Evolutionary conservation across 2,113 vertebrate species (phyloP).

Genomic region (Passer domesticus): DNA sequence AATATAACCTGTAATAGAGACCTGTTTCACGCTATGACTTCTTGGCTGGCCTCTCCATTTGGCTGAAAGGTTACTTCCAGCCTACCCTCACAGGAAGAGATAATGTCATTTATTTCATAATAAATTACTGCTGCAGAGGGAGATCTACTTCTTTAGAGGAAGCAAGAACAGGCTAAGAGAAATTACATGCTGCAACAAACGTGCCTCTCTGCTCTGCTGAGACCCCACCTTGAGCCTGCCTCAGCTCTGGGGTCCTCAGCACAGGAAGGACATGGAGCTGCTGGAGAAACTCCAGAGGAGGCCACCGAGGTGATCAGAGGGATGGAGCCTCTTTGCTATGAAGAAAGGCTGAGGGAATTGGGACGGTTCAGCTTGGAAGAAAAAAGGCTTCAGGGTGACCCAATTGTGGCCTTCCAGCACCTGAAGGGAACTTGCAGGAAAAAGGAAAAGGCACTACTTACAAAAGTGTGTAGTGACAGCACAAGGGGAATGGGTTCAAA

Average conservation of each 20-base stretch:
- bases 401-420: fast-evolving
- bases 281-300: neutral
- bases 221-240: neutral
- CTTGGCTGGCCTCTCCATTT: no score
- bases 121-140: neutral
- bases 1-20: neutral
- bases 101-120: neutral
- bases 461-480: neutral
- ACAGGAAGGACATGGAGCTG: neutral
- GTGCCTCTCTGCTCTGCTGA: neutral
- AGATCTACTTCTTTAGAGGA: neutral
- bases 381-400: neutral
- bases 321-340: neutral
- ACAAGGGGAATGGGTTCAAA: neutral
- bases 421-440: neutral
- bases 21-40: neutral
- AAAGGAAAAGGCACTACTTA: neutral
- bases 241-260: neutral
- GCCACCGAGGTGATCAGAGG: neutral
- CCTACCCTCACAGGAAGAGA: neutral
- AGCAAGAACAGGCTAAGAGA: neutral
- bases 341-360: neutral
- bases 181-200: fast-evolving
- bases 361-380: neutral
- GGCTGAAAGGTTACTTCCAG: neutral